Conservation (phyloP, 2,797 vertebrate species). For the Leptoclinus maculatus region DNA sequence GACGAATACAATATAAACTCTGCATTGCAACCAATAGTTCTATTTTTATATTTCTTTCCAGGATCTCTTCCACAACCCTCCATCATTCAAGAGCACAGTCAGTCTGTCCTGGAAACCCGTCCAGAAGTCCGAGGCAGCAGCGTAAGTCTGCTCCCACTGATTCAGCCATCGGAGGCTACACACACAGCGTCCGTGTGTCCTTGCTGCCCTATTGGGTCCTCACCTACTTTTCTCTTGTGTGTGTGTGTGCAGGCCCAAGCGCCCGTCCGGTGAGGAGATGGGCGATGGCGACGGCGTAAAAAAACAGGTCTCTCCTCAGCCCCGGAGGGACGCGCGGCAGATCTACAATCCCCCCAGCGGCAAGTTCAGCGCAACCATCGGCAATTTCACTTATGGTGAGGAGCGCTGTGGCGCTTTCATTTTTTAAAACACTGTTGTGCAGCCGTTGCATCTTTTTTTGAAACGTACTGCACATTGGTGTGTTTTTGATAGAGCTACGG, state of each 20-base stretch:
- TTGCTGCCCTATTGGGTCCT: not conserved
- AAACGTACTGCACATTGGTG: not conserved
- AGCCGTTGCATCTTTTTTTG: not conserved
- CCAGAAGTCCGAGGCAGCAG: conserved; percentile 91
- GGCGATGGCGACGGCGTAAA: conserved; percentile 87
- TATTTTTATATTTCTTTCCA: conserved; percentile 54
- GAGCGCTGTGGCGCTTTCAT: not conserved
- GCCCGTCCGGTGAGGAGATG: conserved; percentile 88
- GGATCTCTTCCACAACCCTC: conserved; percentile 99
- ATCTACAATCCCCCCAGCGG: conserved; percentile 99
- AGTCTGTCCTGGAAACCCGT: conserved; percentile 99
- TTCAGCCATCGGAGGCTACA: too few species aligned
- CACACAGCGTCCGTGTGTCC: not conserved
- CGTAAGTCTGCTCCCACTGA: conserved; percentile 80
- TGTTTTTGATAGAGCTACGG: not conserved
- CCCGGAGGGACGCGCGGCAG: conserved; percentile 94
- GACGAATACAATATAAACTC: not conserved
- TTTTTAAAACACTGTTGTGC: not conserved
- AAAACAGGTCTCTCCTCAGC: conserved; percentile 89
- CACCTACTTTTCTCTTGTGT: not conserved
- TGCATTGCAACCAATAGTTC: not conserved
- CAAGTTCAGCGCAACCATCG: conserved; percentile 95
- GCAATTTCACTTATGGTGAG: conserved; percentile 95
- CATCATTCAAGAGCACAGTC: conserved; percentile 97
- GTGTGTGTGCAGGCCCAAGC: conserved; percentile 79